Evolutionary conservation across 2,888 invertebrate species (phyloP).

Genomic region (Synergus umbraculus): DNA sequence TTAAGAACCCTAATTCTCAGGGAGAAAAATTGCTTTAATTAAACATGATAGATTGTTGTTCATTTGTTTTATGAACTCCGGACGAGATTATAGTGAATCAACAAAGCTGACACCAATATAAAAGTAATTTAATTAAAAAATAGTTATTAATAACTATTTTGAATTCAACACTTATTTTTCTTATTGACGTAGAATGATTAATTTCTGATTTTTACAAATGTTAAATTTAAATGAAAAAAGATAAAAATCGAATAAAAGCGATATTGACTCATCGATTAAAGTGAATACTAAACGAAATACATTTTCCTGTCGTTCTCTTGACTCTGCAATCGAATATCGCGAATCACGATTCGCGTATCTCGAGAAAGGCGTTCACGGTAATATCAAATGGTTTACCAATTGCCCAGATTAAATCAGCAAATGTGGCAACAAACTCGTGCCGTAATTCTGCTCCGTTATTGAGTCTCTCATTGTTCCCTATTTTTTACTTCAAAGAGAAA

Average conservation of each 20-base stretch:
- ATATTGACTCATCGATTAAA: not conserved
- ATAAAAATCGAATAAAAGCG: not conserved
- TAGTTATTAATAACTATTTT: not conserved
- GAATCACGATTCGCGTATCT: constrained; percentile 29
- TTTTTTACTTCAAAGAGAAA: not conserved
- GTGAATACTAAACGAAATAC: not conserved
- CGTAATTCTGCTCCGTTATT: constrained; percentile 29
- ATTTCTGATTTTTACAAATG: not conserved
- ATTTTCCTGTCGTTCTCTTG: constrained; percentile 21
- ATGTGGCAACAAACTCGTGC: constrained; percentile 48
- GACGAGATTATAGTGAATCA: not conserved
- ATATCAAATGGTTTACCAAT: constrained; percentile 55
- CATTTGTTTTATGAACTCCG: not conserved
- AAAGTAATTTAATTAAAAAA: not conserved
- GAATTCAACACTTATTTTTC: not conserved
- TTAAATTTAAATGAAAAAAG: not conserved
- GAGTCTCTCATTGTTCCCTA: constrained; percentile 21
- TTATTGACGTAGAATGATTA: too few species aligned
- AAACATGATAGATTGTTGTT: constrained; percentile 7
- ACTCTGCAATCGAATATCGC: constrained; percentile 27
- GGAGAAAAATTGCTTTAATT: constrained; percentile 23
- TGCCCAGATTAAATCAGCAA: constrained; percentile 54
- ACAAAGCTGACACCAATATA: not conserved
- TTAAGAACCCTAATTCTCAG: constrained; percentile 34
- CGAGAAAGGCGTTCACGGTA: constrained; percentile 36